phyloP scores from a whole-genome alignment of 2,888 invertebrate species.

The Pyrrhosoma nymphula region DNA sequence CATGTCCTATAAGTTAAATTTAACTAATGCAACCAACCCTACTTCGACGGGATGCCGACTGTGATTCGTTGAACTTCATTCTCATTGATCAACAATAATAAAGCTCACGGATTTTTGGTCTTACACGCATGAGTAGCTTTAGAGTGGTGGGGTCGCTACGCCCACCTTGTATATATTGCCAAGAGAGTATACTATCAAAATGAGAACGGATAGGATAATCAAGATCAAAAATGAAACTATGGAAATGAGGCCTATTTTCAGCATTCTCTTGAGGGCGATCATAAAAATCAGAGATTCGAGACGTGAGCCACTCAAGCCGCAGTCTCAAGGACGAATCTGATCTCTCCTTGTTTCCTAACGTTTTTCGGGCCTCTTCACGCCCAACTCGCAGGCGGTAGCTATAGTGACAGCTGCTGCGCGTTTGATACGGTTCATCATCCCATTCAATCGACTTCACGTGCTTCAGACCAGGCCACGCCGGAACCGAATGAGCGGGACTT shows the following conservation, averaged over 20 bases:
- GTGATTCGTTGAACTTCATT: too few relatives aligned
- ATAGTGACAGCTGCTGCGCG: conserved; percentile 47
- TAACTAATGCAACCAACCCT: too few relatives aligned
- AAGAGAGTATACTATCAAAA: not conserved
- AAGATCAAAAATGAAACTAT: not conserved
- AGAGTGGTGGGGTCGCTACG: too few relatives aligned
- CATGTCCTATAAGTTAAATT: too few relatives aligned
- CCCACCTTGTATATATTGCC: not conserved
- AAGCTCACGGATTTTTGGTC: too few relatives aligned
- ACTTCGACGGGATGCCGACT: too few relatives aligned
- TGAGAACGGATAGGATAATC: not conserved
- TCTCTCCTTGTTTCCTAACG: not conserved
- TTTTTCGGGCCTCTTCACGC: not conserved
- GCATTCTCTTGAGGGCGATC: not conserved
- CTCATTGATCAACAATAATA: too few relatives aligned
- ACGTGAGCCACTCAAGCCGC: not conserved
- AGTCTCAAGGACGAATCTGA: not conserved
- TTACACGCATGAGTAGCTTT: too few relatives aligned
- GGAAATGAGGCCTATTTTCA: not conserved
- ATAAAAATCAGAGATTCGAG: not conserved
- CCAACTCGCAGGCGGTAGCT: not conserved
- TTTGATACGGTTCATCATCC: conserved; percentile 37
- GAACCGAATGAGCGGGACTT: not conserved
- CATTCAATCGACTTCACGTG: not conserved
- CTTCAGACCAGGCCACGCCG: not conserved